Percentiles rank a stretch among this genome's conserved stretches.
Evolutionary conservation across 2,888 invertebrate genomes (phyloP).

Genomic region (Trissoscelio sp.): DNA sequence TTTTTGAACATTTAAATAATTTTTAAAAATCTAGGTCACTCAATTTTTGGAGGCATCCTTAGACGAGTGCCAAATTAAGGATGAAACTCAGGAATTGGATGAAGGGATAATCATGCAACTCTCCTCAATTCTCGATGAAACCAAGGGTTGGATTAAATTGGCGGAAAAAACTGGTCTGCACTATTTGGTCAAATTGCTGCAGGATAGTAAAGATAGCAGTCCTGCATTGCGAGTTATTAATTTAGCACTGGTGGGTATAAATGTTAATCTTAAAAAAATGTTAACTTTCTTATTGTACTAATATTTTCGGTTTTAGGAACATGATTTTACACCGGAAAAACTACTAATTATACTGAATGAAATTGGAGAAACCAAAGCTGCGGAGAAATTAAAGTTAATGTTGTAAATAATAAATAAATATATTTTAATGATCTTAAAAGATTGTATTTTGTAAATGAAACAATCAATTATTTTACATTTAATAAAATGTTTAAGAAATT

Average conservation of each 20-base stretch:
- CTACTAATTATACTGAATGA: constrained; percentile 80
- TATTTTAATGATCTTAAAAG: too few relatives aligned
- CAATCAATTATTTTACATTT: too few relatives aligned
- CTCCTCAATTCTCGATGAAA: constrained; percentile 84
- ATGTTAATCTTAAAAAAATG: neutral
- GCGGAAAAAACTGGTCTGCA: constrained; percentile 85
- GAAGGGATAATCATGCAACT: constrained; percentile 83
- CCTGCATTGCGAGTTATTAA: constrained; percentile 86
- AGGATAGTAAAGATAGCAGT: constrained; percentile 81
- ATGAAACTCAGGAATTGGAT: constrained; percentile 72
- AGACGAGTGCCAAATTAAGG: constrained; percentile 62
- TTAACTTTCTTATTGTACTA: too few relatives aligned
- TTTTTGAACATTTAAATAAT: neutral
- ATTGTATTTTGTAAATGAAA: too few relatives aligned
- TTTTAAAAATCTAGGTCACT: too few relatives aligned
- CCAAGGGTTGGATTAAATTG: constrained; percentile 86
- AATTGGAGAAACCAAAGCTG: constrained; percentile 79
- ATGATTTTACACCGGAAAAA: constrained; percentile 69
- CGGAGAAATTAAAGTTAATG: constrained; percentile 14
- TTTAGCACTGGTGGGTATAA: constrained; percentile 80
- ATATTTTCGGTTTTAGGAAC: constrained; percentile 46
- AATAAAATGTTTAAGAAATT: too few relatives aligned
- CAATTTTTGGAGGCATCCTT: constrained; percentile 35
- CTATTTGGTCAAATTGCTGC: constrained; percentile 84
- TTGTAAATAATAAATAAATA: too few relatives aligned